Percentiles rank a stretch among this genome's conserved stretches.
Evolutionary conservation across 1,140 invertebrate genomes (phyloP).

Genomic region (Caenorhabditis inopinata): DNA sequence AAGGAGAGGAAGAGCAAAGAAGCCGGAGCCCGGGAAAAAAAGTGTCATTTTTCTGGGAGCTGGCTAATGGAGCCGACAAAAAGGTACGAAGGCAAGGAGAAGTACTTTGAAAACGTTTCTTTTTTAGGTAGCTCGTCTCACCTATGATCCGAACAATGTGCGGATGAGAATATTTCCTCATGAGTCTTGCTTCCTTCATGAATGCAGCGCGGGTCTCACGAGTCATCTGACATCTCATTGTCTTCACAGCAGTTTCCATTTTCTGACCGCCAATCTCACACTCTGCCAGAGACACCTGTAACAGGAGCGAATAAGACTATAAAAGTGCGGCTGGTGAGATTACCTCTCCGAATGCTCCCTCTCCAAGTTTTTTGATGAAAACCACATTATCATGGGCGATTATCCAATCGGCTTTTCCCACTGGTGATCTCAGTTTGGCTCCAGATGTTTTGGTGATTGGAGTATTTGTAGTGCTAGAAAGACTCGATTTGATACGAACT

Average conservation of each 20-base stretch:
- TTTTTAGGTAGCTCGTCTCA: too few relatives aligned
- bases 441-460: background rate
- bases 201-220: slow-evolving; percentile 49
- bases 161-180: slow-evolving; percentile 49
- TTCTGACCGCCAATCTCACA: slow-evolving; percentile 33
- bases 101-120: slow-evolving; percentile 66
- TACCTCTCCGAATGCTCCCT: slow-evolving; percentile 52
- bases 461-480: background rate
- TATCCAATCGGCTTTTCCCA: slow-evolving; percentile 52
- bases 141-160: slow-evolving; percentile 33
- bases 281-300: slow-evolving; percentile 48
- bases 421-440: slow-evolving; percentile 3
- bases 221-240: slow-evolving; percentile 50
- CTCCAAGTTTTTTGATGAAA: slow-evolving; percentile 51
- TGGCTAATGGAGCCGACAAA: too few relatives aligned
- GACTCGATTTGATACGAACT: too few relatives aligned
- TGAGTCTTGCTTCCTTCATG: slow-evolving; percentile 55
- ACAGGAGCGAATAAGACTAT: too few relatives aligned
- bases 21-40: too few relatives aligned
- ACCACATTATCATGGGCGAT: slow-evolving; percentile 51
- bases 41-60: too few relatives aligned
- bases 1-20: too few relatives aligned
- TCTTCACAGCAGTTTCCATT: slow-evolving; percentile 50
- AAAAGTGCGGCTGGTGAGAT: too few relatives aligned
- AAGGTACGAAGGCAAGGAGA: too few relatives aligned